A percentile compares a stretch with the other conserved stretches of the same genome.
These are phyloP conservation scores for Eupithecia abbreviata DNA, from an alignment of 2,888 invertebrate species.

Conservation along the genomic window DNA sequence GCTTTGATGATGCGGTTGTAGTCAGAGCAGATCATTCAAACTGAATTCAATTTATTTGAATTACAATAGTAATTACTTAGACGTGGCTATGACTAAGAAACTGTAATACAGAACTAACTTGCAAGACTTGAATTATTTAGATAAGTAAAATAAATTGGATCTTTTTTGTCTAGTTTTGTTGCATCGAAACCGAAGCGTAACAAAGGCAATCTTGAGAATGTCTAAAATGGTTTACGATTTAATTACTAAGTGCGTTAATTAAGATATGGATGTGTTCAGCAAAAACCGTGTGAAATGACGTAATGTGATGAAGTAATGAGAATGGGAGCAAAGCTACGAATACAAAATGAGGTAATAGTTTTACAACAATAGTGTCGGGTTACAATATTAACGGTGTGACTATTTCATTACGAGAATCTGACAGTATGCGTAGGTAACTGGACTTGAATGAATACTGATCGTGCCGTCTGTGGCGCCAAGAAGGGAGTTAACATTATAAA, in stretches of 20 bases:
- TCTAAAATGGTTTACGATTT: conserved; percentile 23
- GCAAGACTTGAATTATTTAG: background rate
- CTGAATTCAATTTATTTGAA: background rate
- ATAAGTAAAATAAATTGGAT: conserved; percentile 7
- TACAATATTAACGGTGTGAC: conserved; percentile 22
- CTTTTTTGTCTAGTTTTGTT: conserved; percentile 7
- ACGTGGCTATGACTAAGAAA: background rate
- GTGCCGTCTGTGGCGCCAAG: background rate
- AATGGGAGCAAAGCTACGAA: conserved; percentile 38
- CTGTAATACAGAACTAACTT: background rate
- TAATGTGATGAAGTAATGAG: conserved; percentile 35
- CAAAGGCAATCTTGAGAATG: conserved; percentile 25
- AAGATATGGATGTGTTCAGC: conserved; percentile 18
- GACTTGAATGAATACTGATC: background rate
- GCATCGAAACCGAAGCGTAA: conserved; percentile 15
- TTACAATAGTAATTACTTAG: background rate
- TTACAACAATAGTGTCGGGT: conserved; percentile 24
- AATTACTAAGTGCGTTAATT: conserved; percentile 27
- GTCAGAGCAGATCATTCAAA: background rate
- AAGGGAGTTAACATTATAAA: background rate
- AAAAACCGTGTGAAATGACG: conserved; percentile 39
- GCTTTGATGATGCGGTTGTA: background rate
- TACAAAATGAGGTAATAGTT: conserved; percentile 19
- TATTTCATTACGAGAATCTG: conserved; percentile 1
- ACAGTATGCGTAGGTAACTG: background rate